Evolutionary conservation across 2,888 invertebrate genomes (phyloP).

Genomic region (Apamea epomidion): DNA sequence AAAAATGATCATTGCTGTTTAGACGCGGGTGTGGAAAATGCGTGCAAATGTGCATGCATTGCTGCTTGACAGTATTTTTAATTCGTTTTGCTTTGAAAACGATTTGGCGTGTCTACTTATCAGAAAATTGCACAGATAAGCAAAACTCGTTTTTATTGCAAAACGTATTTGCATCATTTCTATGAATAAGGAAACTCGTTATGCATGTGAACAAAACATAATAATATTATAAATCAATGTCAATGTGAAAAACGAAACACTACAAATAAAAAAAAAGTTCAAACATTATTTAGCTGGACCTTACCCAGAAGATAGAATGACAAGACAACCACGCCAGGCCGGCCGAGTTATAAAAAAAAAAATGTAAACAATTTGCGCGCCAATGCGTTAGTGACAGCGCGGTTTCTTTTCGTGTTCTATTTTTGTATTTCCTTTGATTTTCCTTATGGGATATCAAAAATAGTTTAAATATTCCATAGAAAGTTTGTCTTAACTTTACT

Average conservation of each 20-base stretch:
- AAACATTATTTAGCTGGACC: conserved; percentile 34
- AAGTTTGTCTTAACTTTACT: too few relatives aligned
- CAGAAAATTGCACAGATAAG: neutral
- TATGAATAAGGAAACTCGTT: neutral
- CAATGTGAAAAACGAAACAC: neutral
- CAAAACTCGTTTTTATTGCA: neutral
- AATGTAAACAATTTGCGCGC: conserved; percentile 81
- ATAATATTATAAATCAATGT: conserved; percentile 15
- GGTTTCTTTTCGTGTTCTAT: conserved; percentile 66
- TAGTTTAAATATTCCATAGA: too few relatives aligned
- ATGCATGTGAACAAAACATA: conserved; percentile 38
- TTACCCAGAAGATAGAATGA: conserved; percentile 45
- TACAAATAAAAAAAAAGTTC: neutral
- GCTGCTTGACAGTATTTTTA: neutral
- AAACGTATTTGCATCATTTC: neutral
- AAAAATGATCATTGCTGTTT: neutral
- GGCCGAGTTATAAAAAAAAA: conserved; percentile 77
- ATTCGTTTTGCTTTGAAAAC: neutral
- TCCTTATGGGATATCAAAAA: conserved; percentile 8
- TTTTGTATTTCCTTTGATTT: conserved; percentile 32
- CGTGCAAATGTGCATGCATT: neutral
- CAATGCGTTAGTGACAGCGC: conserved; percentile 74
- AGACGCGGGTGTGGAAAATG: neutral
- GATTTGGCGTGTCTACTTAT: neutral
- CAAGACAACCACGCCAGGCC: conserved; percentile 69